Conservation (phyloP, 2,888 invertebrate species). For the Melinopterus prodromus region DNA sequence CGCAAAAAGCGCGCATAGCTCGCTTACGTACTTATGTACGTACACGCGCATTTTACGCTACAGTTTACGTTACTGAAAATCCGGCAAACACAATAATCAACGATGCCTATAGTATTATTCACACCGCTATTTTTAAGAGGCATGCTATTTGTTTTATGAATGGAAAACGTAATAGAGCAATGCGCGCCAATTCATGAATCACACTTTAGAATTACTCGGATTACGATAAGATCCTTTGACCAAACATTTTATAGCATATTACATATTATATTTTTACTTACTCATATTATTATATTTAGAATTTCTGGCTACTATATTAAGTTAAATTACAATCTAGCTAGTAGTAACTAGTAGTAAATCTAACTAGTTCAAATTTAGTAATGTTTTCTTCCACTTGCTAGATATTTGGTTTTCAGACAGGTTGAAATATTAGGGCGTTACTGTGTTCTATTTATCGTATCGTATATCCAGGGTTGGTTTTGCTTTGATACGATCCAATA, state of each 20-base stretch:
- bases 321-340: too few relatives aligned
- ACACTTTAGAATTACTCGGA: neutral
- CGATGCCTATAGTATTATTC: neutral
- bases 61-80: neutral
- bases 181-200: neutral
- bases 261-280: too few relatives aligned
- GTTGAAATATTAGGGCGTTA: too few relatives aligned
- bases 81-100: neutral
- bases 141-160: neutral
- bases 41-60: neutral
- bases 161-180: neutral
- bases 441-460: too few relatives aligned
- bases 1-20: neutral
- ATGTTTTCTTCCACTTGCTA: too few relatives aligned
- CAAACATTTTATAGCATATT: neutral
- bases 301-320: too few relatives aligned
- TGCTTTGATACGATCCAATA: neutral
- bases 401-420: too few relatives aligned
- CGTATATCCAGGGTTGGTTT: neutral
- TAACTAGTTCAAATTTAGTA: too few relatives aligned
- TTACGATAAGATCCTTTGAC: neutral
- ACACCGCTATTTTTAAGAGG: neutral
- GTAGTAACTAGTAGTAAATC: too few relatives aligned
- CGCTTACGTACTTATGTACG: neutral
- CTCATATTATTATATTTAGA: too few relatives aligned